These are phyloP conservation scores for Sclerurus mexicanus DNA, from an alignment of 2,113 vertebrate species.

Conservation along the genomic window DNA sequence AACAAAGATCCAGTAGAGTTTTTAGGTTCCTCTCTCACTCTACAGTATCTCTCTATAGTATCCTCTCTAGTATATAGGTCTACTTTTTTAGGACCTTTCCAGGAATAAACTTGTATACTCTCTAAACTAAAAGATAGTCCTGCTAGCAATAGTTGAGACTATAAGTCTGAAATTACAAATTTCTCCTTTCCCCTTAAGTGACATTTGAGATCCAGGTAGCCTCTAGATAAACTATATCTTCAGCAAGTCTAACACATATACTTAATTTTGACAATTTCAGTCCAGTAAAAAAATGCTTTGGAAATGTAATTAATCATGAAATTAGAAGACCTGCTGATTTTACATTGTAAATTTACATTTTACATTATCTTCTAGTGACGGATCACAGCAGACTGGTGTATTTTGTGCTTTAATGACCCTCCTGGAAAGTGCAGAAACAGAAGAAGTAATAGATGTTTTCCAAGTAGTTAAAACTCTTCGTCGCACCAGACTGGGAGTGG, in stretches of 20 bases:
- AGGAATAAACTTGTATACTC: neutral
- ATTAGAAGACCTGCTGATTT: neutral
- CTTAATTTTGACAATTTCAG: neutral
- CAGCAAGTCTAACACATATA: neutral
- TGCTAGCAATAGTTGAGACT: neutral
- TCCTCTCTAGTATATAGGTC: neutral
- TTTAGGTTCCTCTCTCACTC: neutral
- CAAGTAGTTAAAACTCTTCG: slow-evolving; percentile 88
- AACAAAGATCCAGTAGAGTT: neutral
- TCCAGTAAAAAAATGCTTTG: neutral
- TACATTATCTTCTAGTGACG: slow-evolving; percentile 77
- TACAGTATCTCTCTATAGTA: no score
- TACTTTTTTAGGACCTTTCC: neutral
- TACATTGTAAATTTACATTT: neutral
- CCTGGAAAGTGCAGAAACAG: slow-evolving; percentile 86
- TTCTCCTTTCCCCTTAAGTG: neutral
- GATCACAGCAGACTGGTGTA: slow-evolving; percentile 84
- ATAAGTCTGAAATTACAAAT: neutral
- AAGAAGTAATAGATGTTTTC: slow-evolving; percentile 91
- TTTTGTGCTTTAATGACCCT: slow-evolving; percentile 92
- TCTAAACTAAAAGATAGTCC: neutral
- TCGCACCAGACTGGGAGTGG: slow-evolving; percentile 81
- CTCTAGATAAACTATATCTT: neutral
- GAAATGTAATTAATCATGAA: neutral
- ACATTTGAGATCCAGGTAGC: neutral